These are phyloP conservation scores for Gopherus flavomarginatus DNA, from an alignment of 2,113 vertebrate species.

Conservation along the genomic window DNA sequence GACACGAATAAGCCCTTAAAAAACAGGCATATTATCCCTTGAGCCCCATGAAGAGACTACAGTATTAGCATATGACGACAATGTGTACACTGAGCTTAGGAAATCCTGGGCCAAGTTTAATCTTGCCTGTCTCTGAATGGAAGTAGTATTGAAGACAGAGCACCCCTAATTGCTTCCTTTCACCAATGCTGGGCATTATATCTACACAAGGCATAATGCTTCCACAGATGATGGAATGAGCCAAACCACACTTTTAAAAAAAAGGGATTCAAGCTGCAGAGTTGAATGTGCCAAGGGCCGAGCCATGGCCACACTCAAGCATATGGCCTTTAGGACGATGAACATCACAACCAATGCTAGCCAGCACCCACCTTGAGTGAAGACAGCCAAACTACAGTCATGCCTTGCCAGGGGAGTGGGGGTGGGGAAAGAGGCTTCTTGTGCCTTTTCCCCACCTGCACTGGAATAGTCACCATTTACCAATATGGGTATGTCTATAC, in stretches of 20 bases:
- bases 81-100: neutral
- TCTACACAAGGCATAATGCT: fast-evolving
- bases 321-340: neutral
- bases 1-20: neutral
- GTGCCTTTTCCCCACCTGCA: neutral
- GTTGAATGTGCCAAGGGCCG: neutral
- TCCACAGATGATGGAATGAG: neutral
- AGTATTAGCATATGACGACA: fast-evolving
- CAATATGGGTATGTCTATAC: neutral
- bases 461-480: neutral
- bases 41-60: neutral
- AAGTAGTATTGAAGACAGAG: fast-evolving
- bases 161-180: neutral
- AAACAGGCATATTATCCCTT: fast-evolving
- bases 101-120: neutral
- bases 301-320: neutral
- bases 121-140: neutral
- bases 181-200: neutral
- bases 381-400: neutral
- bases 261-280: neutral
- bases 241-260: neutral
- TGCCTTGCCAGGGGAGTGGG: neutral
- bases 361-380: neutral
- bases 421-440: slow-evolving; percentile 2
- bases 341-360: neutral